Conservation (phyloP, 1,140 invertebrate species). For the Scaptomyza graminum region DNA sequence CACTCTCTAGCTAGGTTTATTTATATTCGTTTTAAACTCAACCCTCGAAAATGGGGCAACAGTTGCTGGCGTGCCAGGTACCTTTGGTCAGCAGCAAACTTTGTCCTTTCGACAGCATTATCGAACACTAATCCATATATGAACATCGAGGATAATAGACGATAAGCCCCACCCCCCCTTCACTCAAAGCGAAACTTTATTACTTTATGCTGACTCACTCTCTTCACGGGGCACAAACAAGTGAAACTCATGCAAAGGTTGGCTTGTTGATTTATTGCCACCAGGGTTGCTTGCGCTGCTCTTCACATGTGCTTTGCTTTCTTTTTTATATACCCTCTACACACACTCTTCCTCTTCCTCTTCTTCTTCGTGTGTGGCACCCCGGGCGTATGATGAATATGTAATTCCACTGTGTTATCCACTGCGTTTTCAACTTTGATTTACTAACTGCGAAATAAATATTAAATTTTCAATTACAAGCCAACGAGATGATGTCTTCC, state of each 20-base stretch:
- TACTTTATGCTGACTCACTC: conserved; percentile 76
- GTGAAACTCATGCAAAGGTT: conserved; percentile 77
- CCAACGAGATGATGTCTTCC: conserved; percentile 9
- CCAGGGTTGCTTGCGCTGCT: conserved; percentile 33
- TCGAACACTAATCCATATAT: conserved; percentile 76
- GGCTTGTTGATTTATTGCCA: conserved; percentile 75
- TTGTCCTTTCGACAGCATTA: conserved; percentile 39
- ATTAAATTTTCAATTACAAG: conserved; percentile 80
- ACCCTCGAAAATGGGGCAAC: conserved; percentile 17
- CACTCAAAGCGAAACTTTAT: conserved; percentile 56
- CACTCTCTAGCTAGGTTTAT: conserved; percentile 21
- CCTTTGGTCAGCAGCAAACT: conserved; percentile 37
- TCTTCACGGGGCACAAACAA: conserved; percentile 32
- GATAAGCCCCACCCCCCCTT: not conserved
- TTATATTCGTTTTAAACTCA: not conserved
- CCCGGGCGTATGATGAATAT: conserved; percentile 77
- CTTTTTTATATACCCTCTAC: not conserved
- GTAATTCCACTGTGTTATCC: conserved; percentile 71
- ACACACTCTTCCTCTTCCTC: too few relatives aligned
- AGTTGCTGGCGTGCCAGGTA: conserved; percentile 18
- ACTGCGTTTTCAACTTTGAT: conserved; percentile 74
- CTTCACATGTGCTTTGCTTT: conserved; percentile 54
- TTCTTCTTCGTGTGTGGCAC: conserved; percentile 25
- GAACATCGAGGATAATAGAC: conserved; percentile 60
- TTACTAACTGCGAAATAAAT: conserved; percentile 82